phyloP scores from a whole-genome alignment of 2,797 vertebrate species.

The Loris lydekkerianus region DNA sequence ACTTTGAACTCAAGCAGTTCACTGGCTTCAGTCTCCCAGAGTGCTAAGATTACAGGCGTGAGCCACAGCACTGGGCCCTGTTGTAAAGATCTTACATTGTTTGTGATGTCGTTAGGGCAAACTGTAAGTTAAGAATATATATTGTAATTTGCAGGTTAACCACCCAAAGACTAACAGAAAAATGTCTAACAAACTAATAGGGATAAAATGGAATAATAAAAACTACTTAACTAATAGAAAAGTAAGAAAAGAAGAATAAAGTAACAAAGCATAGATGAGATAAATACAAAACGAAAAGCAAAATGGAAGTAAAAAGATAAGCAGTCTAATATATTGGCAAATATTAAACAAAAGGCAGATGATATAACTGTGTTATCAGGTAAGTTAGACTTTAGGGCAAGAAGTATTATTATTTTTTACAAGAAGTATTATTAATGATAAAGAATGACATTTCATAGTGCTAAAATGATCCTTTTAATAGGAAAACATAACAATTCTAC shows the following conservation, averaged over 20 bases:
- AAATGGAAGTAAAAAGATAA: neutral
- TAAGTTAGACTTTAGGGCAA: neutral
- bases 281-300: neutral
- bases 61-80: neutral
- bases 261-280: neutral
- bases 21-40: no score
- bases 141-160: constrained; percentile 24
- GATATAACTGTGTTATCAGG: neutral
- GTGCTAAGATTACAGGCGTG: no score
- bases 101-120: neutral
- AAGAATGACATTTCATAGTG: constrained; percentile 4
- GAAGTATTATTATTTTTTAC: neutral
- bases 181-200: neutral
- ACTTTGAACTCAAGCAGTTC: no score
- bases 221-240: neutral
- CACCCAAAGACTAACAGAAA: constrained; percentile 44
- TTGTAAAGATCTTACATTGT: neutral
- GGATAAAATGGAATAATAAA: neutral
- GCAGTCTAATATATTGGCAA: neutral
- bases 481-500: neutral
- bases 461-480: neutral
- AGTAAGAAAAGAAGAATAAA: neutral
- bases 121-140: neutral
- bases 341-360: neutral
- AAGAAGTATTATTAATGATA: neutral